Percentiles rank a stretch among this genome's conserved stretches.
Conservation (phyloP, 2,888 invertebrate species). For the Hyposoter dolosus region DNA sequence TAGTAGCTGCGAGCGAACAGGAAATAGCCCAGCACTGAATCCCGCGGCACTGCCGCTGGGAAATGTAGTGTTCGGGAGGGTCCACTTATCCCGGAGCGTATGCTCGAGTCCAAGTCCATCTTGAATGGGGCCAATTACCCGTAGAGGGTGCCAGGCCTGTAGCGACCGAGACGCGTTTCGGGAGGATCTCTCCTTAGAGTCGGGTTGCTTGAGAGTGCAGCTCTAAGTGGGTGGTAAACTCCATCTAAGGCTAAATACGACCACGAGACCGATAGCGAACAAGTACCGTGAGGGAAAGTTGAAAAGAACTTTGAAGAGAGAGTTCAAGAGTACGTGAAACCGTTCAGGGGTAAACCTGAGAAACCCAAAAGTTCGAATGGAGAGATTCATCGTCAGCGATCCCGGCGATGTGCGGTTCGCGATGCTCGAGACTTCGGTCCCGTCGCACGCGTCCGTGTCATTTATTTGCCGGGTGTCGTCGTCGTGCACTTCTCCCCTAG, state of each 20-base stretch:
- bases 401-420: slow-evolving; percentile 75
- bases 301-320: too few relatives aligned
- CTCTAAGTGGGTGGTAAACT: slow-evolving; percentile 83
- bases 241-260: slow-evolving; percentile 86
- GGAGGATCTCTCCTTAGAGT: slow-evolving; percentile 86
- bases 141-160: too few relatives aligned
- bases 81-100: too few relatives aligned
- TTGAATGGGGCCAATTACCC: too few relatives aligned
- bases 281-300: slow-evolving; percentile 90
- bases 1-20: too few relatives aligned
- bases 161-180: too few relatives aligned
- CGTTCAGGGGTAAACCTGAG: slow-evolving; percentile 87
- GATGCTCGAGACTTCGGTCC: slow-evolving; percentile 73
- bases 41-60: too few relatives aligned
- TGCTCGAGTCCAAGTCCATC: too few relatives aligned
- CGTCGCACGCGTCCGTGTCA: too few relatives aligned
- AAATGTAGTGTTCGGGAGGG: too few relatives aligned
- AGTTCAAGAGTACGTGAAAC: slow-evolving; percentile 84
- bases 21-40: too few relatives aligned
- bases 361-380: slow-evolving; percentile 86
- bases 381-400: slow-evolving; percentile 79
- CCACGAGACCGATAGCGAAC: slow-evolving; percentile 88
- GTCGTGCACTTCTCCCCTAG: slow-evolving; percentile 83
- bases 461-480: too few relatives aligned
- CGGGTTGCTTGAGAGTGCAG: slow-evolving; percentile 86